phyloP scores from a whole-genome alignment of 2,888 invertebrate genomes.

The Biston betularia region DNA sequence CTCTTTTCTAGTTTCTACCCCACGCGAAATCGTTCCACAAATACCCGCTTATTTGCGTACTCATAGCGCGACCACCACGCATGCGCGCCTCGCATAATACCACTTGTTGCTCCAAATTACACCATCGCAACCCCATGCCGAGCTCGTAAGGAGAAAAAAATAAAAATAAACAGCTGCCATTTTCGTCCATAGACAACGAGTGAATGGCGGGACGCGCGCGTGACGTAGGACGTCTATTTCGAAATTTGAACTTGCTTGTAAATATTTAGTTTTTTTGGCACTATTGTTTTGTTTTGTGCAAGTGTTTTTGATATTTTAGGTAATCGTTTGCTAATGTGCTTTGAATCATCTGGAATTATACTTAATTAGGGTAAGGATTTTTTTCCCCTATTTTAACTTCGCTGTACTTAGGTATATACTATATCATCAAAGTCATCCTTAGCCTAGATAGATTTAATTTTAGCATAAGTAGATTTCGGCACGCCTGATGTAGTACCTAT shows the following conservation, averaged over 20 bases:
- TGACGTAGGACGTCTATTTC: conserved; percentile 54
- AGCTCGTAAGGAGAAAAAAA: conserved; percentile 47
- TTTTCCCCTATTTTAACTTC: too few relatives aligned
- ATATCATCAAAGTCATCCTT: too few relatives aligned
- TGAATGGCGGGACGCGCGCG: conserved; percentile 64
- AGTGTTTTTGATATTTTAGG: conserved; percentile 15
- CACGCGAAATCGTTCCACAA: conserved; percentile 67
- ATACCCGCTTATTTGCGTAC: conserved; percentile 70
- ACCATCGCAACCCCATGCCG: conserved; percentile 79
- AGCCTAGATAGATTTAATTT: too few relatives aligned
- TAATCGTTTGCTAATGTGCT: conserved; percentile 7
- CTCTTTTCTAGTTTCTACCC: conserved; percentile 55
- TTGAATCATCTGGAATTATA: conserved; percentile 1
- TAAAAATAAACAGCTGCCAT: conserved; percentile 76
- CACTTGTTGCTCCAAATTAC: conserved; percentile 82
- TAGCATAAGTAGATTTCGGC: too few relatives aligned
- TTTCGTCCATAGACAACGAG: conserved; percentile 70
- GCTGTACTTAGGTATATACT: too few relatives aligned
- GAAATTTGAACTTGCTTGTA: conserved; percentile 46
- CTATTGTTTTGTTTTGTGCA: conserved; percentile 16
- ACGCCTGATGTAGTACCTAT: too few relatives aligned
- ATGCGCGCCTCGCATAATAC: conserved; percentile 80
- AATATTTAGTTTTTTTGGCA: conserved; percentile 13
- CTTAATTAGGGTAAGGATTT: conserved; percentile 12
- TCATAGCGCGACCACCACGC: conserved; percentile 76